Conservation (phyloP, 2,113 vertebrate genomes). For the Falcunculus frontatus region DNA sequence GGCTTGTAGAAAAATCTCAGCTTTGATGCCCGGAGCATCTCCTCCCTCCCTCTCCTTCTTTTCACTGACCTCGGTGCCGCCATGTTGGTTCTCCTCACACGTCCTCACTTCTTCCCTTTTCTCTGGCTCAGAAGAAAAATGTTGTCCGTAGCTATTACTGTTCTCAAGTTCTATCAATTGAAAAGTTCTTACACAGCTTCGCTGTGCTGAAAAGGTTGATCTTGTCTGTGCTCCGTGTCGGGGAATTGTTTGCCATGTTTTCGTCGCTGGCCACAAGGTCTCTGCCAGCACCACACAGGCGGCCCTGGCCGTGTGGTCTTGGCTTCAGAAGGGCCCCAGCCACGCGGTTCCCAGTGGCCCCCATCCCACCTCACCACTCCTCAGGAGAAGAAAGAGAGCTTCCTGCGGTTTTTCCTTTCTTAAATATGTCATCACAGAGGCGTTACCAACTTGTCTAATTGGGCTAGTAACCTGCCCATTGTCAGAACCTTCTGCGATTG, state of each 20-base stretch:
- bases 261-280: fast-evolving
- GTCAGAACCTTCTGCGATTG: neutral
- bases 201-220: neutral
- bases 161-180: neutral
- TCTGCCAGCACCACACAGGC: no score
- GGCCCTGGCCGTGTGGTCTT: neutral
- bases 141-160: no score
- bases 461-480: neutral
- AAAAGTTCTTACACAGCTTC: neutral
- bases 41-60: neutral
- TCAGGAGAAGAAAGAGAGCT: neutral
- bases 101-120: neutral
- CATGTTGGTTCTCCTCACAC: neutral
- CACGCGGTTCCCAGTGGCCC: no score
- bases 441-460: neutral
- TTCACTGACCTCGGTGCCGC: neutral
- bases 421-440: neutral
- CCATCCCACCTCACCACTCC: neutral
- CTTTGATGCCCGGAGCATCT: fast-evolving
- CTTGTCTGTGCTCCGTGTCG: no score
- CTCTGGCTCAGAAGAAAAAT: neutral
- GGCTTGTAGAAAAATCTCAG: neutral
- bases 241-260: neutral
- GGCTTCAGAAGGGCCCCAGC: neutral
- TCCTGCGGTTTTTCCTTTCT: neutral